These are phyloP conservation scores for Noctua comes DNA, from an alignment of 2,888 invertebrate species.

Conservation along the genomic window DNA sequence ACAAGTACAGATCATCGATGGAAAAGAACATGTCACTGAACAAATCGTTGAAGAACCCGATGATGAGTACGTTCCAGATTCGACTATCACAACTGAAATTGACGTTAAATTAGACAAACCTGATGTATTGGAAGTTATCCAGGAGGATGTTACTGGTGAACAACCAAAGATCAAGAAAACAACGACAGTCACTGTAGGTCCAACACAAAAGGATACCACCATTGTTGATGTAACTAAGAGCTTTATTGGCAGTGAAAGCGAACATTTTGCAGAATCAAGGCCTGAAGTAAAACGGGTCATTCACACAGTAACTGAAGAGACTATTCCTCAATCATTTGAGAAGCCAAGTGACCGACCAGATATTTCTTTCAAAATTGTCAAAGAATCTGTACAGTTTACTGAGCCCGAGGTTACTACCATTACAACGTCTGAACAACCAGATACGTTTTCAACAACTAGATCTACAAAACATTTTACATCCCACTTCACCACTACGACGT, in stretches of 20 bases:
- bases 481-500: conserved; percentile 41
- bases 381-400: conserved; percentile 41
- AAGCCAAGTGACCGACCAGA: conserved; percentile 17
- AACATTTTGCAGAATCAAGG: conserved; percentile 53
- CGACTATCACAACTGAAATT: conserved; percentile 78
- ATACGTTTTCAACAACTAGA: conserved; percentile 34
- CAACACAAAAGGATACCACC: conserved; percentile 33
- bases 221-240: conserved; percentile 54
- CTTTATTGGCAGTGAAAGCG: conserved; percentile 68
- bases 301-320: conserved; percentile 24
- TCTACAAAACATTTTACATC: conserved; percentile 40
- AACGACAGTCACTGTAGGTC: conserved; percentile 35
- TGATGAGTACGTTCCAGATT: conserved; percentile 83
- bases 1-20: conserved; percentile 93
- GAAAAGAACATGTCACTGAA: conserved; percentile 94
- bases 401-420: conserved; percentile 32
- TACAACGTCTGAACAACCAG: conserved; percentile 28
- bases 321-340: conserved; percentile 7
- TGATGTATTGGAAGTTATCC: conserved; percentile 43
- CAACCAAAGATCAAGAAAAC: conserved; percentile 42
- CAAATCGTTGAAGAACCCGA: conserved; percentile 92
- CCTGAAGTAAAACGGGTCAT: conserved; percentile 35
- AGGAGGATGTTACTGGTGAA: conserved; percentile 37
- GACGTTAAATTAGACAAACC: conserved; percentile 72
- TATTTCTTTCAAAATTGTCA: conserved; percentile 14